phyloP scores from a whole-genome alignment of 2,888 invertebrate species.

The Plagodis dolabraria region DNA sequence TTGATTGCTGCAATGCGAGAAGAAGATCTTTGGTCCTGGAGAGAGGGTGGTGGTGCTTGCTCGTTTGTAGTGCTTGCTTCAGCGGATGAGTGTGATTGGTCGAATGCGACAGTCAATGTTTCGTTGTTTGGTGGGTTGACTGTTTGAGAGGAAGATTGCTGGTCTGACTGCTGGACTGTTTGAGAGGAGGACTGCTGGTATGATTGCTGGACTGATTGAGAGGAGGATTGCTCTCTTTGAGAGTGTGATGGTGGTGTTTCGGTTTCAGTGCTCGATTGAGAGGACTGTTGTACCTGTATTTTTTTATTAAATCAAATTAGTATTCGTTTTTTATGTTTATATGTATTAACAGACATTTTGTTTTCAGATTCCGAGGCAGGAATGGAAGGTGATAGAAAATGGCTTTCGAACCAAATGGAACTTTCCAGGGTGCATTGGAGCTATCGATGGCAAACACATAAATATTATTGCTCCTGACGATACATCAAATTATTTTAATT shows the following conservation, averaged over 20 bases:
- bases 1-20: constrained; percentile 4
- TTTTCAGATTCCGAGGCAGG: no score
- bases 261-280: neutral
- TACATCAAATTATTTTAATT: no score
- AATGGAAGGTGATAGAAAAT: no score
- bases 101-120: constrained; percentile 3
- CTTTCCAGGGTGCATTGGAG: no score
- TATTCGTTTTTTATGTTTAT: no score
- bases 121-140: constrained; percentile 2
- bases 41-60: constrained; percentile 2
- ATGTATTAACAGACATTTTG: neutral
- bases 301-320: no score
- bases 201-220: neutral
- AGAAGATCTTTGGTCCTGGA: constrained; percentile 3
- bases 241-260: constrained; percentile 2
- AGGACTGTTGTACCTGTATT: no score
- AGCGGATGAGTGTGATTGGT: constrained; percentile 6
- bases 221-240: neutral
- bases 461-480: no score
- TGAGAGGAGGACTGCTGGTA: neutral
- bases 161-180: constrained; percentile 5
- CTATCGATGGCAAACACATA: no score
- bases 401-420: no score
- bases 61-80: constrained; percentile 5
- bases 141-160: constrained; percentile 4